phyloP scores from a whole-genome alignment of 2,113 vertebrate genomes.

The Agelaius phoeniceus region DNA sequence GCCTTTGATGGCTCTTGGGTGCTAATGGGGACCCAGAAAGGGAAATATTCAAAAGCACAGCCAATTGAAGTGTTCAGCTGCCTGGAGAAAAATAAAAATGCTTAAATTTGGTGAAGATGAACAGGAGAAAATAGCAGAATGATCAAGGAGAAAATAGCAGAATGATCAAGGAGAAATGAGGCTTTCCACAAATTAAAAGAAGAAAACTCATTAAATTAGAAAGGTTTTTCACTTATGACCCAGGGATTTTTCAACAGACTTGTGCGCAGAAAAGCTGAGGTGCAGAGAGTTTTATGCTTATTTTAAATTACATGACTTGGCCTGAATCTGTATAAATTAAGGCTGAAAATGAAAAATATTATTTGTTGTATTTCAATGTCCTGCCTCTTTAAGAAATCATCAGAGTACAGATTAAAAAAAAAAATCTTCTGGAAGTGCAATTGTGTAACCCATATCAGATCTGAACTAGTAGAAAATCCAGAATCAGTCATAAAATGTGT shows the following conservation, averaged over 20 bases:
- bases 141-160: background rate
- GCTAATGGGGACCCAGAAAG: background rate
- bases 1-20: rapidly evolving
- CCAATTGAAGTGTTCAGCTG: background rate
- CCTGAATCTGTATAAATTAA: background rate
- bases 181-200: background rate
- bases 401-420: background rate
- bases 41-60: background rate
- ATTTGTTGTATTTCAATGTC: background rate
- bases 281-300: background rate
- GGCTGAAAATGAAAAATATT: background rate
- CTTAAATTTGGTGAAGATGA: background rate
- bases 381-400: background rate
- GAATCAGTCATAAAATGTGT: background rate
- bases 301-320: background rate
- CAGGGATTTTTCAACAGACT: background rate
- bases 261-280: background rate
- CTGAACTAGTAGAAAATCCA: background rate
- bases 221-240: background rate
- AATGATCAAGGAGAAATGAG: background rate
- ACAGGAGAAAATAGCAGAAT: background rate
- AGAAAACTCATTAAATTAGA: background rate
- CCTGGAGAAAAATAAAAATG: background rate
- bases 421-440: background rate
- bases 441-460: background rate